These are phyloP conservation scores for Nothocercus julius DNA, from an alignment of 2,113 vertebrate species.

Conservation along the genomic window DNA sequence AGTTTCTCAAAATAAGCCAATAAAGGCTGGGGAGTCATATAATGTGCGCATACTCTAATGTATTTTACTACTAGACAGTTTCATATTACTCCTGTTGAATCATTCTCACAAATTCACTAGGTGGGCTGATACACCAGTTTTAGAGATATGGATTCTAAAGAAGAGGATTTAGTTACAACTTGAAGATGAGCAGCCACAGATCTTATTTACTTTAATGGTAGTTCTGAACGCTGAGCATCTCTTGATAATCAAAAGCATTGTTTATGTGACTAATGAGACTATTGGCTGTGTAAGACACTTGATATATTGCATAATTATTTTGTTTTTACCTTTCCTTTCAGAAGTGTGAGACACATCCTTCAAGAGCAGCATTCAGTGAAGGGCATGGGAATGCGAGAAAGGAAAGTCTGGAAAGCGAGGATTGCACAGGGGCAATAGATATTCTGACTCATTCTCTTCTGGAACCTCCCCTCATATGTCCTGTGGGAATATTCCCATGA, in stretches of 20 bases:
- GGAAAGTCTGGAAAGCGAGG: neutral
- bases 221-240: neutral
- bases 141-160: neutral
- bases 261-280: neutral
- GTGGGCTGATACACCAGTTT: neutral
- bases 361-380: neutral
- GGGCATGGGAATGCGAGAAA: neutral
- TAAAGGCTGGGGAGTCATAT: neutral
- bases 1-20: neutral
- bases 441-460: neutral
- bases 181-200: neutral
- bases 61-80: neutral
- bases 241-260: neutral
- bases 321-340: neutral
- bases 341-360: neutral
- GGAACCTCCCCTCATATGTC: neutral
- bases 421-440: neutral
- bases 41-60: neutral
- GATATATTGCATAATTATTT: neutral
- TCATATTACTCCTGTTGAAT: neutral
- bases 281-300: neutral
- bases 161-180: neutral
- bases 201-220: neutral
- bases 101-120: neutral
- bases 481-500: neutral